phyloP scores from a whole-genome alignment of 2,888 invertebrate genomes.

The Lepidochitona cinerea region DNA sequence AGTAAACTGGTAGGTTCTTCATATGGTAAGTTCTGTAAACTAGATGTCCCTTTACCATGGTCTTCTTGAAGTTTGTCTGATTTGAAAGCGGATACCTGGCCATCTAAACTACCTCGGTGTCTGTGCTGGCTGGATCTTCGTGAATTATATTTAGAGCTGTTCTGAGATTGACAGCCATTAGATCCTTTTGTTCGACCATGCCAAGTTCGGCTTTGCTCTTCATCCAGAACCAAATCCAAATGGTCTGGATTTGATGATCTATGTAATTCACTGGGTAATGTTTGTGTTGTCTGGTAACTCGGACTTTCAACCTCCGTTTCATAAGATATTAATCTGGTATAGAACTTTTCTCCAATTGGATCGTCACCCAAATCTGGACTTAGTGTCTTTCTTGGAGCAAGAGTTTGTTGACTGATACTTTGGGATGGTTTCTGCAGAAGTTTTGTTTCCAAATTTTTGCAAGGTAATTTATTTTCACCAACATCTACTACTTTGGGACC shows the following conservation, averaged over 20 bases:
- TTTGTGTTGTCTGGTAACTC: no score
- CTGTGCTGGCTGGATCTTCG: neutral
- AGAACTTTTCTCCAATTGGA: neutral
- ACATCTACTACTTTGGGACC: neutral
- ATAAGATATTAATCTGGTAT: neutral
- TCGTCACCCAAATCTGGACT: neutral
- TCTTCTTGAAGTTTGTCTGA: neutral
- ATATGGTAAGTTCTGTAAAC: neutral
- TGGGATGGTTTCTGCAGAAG: neutral
- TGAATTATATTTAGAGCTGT: neutral
- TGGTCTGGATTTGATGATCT: neutral
- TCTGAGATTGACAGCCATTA: conserved; percentile 13
- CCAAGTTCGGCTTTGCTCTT: conserved; percentile 47
- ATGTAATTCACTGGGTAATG: no score
- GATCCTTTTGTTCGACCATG: conserved; percentile 44
- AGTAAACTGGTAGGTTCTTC: conserved; percentile 28
- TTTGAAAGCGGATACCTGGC: neutral
- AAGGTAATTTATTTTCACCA: neutral
- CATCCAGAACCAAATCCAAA: neutral
- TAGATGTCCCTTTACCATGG: neutral
- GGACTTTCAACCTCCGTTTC: neutral
- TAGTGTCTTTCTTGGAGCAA: neutral
- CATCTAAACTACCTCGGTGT: neutral
- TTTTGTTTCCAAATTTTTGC: neutral
- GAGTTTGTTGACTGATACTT: neutral